Conservation (phyloP, 2,797 vertebrate species). For the Girardinus metallicus region DNA sequence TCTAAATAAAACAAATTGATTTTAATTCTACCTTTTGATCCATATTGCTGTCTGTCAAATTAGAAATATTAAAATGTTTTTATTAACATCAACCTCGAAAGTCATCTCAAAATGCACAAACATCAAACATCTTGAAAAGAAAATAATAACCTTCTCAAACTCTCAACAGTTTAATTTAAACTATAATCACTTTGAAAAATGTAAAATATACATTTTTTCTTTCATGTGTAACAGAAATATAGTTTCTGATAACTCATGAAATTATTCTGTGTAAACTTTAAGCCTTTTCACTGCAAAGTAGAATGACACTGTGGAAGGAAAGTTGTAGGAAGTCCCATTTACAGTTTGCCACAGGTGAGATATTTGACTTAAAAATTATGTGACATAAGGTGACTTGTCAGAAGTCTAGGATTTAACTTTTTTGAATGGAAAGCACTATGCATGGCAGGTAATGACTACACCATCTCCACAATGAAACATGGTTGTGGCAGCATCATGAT, state of each 20-base stretch:
- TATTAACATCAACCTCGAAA: not conserved
- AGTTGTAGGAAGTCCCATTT: not conserved
- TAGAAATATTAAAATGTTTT: not conserved
- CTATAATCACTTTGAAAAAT: not conserved
- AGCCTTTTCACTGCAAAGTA: not conserved
- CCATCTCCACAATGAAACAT: not conserved
- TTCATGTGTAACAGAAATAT: not conserved
- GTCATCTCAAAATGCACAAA: not conserved
- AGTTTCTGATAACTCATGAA: not conserved
- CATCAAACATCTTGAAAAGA: not conserved
- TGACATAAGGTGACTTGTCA: not conserved
- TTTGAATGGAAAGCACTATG: not conserved
- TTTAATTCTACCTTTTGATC: not conserved
- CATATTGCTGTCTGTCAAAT: not conserved
- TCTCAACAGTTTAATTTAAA: not conserved
- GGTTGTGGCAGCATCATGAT: not conserved
- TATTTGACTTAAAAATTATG: not conserved
- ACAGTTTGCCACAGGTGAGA: not conserved
- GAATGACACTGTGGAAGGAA: not conserved
- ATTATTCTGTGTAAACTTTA: not conserved
- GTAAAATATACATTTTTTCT: not conserved
- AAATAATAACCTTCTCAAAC: not conserved
- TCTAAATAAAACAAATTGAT: not conserved
- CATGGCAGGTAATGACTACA: not conserved
- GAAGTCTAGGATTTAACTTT: not conserved